Evolutionary conservation across 2,113 vertebrate genomes (phyloP).

Genomic region (Centrocercus urophasianus): DNA sequence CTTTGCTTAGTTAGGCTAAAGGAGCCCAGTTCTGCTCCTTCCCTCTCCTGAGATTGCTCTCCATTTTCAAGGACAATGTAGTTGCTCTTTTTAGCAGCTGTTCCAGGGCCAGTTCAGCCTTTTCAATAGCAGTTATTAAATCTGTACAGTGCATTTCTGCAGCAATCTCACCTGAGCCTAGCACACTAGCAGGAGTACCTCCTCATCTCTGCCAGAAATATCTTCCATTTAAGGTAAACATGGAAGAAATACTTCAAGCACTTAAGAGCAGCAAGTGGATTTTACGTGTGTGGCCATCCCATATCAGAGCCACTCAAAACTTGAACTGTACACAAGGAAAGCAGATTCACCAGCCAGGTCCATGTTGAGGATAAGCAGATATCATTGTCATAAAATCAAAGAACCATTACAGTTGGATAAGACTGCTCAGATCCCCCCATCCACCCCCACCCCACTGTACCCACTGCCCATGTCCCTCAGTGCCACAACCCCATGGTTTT

Average conservation of each 20-base stretch:
- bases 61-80: constrained; percentile 4
- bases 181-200: neutral
- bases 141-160: neutral
- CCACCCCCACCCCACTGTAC: no score
- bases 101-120: neutral
- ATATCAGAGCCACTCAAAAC: neutral
- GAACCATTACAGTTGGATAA: no score
- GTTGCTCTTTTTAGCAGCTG: neutral
- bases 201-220: neutral
- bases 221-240: accelerated
- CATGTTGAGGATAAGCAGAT: neutral
- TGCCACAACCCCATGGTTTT: no score
- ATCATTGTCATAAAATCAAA: no score
- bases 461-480: no score
- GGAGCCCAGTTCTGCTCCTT: neutral
- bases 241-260: neutral
- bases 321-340: accelerated
- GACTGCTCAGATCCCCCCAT: no score
- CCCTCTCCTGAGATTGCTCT: neutral
- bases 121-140: neutral
- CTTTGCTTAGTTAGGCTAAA: neutral
- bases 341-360: neutral
- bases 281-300: neutral
- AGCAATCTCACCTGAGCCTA: neutral
- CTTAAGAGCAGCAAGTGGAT: neutral